phyloP scores from a whole-genome alignment of 1,140 invertebrate species.

The Zaprionus tsacasi region DNA sequence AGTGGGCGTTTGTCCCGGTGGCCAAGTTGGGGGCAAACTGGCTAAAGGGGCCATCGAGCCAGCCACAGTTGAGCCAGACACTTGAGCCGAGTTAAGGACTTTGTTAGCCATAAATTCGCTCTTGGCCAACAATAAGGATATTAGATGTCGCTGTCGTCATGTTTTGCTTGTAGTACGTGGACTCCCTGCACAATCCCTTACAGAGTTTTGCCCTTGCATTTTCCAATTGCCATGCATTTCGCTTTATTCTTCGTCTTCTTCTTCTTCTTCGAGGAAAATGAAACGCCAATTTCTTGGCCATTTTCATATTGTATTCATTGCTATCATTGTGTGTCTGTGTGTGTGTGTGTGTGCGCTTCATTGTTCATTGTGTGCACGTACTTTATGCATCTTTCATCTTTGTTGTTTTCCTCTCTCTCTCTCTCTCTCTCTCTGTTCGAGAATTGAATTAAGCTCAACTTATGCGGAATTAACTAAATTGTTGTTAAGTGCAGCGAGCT shows the following conservation, averaged over 20 bases:
- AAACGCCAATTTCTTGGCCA: conserved; percentile 59
- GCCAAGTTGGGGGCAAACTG: not conserved
- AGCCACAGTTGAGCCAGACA: conserved; percentile 52
- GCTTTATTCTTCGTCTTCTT: conserved; percentile 9
- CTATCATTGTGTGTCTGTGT: conserved; percentile 26
- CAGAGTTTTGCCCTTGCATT: conserved; percentile 45
- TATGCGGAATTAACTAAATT: conserved; percentile 63
- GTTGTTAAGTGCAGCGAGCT: conserved; percentile 39
- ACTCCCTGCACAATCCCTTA: not conserved
- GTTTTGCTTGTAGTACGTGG: conserved; percentile 41
- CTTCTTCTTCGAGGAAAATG: conserved; percentile 42
- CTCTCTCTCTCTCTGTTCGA: not conserved
- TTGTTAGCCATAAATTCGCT: conserved; percentile 75
- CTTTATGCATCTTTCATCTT: conserved; percentile 52
- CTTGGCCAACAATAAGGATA: conserved; percentile 76
- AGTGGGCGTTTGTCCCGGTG: conserved; percentile 24
- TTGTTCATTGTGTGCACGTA: conserved; percentile 65
- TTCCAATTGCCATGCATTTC: conserved; percentile 60
- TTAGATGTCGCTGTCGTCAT: conserved; percentile 73
- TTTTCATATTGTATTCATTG: conserved; percentile 71
- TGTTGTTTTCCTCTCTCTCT: conserved; percentile 34
- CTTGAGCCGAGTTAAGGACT: conserved; percentile 71
- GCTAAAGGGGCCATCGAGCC: conserved; percentile 31
- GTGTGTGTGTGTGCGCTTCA: conserved; percentile 22
- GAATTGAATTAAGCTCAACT: conserved; percentile 48